Evolutionary conservation across 2,113 vertebrate species (phyloP), one percentile per base, ranked within the genome.

Genomic region (Antechinus stuartii): DNA sequence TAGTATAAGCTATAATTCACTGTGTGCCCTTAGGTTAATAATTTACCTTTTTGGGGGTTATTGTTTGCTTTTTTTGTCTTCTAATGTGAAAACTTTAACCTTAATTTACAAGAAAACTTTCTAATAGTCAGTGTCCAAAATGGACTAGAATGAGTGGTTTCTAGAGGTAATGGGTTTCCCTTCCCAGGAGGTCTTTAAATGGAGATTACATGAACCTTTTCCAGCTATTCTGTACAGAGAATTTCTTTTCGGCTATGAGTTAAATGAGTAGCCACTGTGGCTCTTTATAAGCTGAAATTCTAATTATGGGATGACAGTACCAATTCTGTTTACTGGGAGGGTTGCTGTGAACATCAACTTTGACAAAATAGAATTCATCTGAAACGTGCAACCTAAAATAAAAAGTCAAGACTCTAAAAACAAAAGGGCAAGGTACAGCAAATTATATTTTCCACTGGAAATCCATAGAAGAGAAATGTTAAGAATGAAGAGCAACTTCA

Each of bases 401-500:
- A 90, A 93, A 76, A 76, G 93, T 93, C 52, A 52, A 90, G 61
- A 94, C 22, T 89, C 27, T 46, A 24, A 84, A 47, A 84, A 94
- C 56, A 26, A 57, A 91, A 94, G 91, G 50, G 68, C 54, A 91
- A 1, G 53, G 5, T 30, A 47, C 24, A 23, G n/a, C 57, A 91
- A 56, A 52, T 7, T 49, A 54, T 0, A 49, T 84, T 96, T 93
- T 91, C 92, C 84, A 11, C 57, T 56, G 27, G 93, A 95, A 96
- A 50, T 47, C 49, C 47, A 57, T 0, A 49, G 26, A 57, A 47
- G 8, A 96, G 89, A 94, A 94, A 46, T 10, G 9, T 54, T 57
- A 46, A 53, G 0, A 57, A 46, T 26, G 22, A 92, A 94, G 68
- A 89, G 22, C 26, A 54, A 9, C 94, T 98, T 96, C 98, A 99